Evolutionary conservation across 1,140 invertebrate genomes (phyloP), one percentile per base, ranked within the genome.

Genomic region (Cephus cinctus): DNA sequence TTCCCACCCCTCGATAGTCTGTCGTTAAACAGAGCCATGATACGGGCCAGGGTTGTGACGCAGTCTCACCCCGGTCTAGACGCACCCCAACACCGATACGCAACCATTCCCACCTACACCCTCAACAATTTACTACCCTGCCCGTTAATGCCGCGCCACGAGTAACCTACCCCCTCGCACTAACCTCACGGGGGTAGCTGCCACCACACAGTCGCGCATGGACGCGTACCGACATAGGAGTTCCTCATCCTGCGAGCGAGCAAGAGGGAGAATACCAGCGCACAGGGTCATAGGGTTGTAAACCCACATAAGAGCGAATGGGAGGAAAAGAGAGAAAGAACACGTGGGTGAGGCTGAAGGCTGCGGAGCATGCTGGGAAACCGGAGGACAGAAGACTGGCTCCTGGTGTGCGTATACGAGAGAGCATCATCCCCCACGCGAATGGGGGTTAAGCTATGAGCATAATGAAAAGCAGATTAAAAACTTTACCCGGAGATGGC

Each of bases 31-130:
- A 52, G 49, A 11, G 15, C 46, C 44, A 49, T 44, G 23, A 22
- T 8, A 14, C 6, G 63, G 62, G 60, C 66, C 61, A 66, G 59
- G 59, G 57, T 61, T 67, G 61, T 60, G 66, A 74, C 63, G 70
- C 71, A 65, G 73, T 75, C 71, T 75, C 69, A 65, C 64, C 62
- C 65, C 56, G 50, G 73, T 75, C 73, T 75, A 75, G 73, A 75
- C 73, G 65, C 61, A 61, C 56, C 50, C 64, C 47, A 38, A n/a
- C 55, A 25, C 51, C 32, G 42, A 49, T 52, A 40, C 27, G 47
- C 49, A 57, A 59, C 59, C 59, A 57, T 62, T 57, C 54, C 61
- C 69, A 70, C 69, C 61, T 58, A 66, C 59, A 65, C 71, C 50
- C 52, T 43, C 59, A 52, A 62, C 52, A 66, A 73, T 75, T 75